Base-by-base conservation (phyloP, 2,888 invertebrate species). In the Syrphus vitripennis region DNA sequence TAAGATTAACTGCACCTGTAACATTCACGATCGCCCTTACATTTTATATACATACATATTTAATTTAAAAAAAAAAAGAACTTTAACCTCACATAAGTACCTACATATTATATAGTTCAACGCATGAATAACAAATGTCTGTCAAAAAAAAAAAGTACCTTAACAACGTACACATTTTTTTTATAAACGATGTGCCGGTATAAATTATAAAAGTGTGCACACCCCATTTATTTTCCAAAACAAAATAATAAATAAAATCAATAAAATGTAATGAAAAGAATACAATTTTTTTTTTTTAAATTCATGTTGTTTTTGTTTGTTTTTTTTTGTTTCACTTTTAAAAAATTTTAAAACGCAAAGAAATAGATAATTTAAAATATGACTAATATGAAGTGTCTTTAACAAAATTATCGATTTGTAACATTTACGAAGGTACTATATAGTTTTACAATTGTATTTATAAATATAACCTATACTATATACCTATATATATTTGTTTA, bases 181-280 rank as follows among this genome's bases (percentile, higher is more conserved):
- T 1, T 9, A 34, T 10, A 9, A 59, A 21, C 14, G 14, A 34
- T 21, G 21, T 48, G 59, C 59, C 59, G 59, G 59, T 21, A 37
- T 21, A 21, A 37, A 59, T 37, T 37, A 37, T 9, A 14, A 50
- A 50, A 21, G 14, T 21, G 14, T 59, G 34, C 72, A 59, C 82
- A 61, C 50, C 50, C 50, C 71, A 71, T 67, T 53, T 24, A 14
- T 72, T 72, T 72, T 63, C 37, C 57, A 74, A 9, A 69, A 55
- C 31, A 16, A 63, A 83, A 67, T 72, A 34, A 63, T n/a, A 24
- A 74, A 81, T 53, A 72, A 83, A 83, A 83, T 83, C 83, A 79
- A 83, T 82, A 82, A 26, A 61, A 50, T 55, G 24, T 40, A 42
- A 82, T 71, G 40, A 82, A 82, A 55, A 76, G 71, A 63, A 21